Conservation (phyloP, 2,797 vertebrate genomes). For the Lindbergichthys nudifrons region DNA sequence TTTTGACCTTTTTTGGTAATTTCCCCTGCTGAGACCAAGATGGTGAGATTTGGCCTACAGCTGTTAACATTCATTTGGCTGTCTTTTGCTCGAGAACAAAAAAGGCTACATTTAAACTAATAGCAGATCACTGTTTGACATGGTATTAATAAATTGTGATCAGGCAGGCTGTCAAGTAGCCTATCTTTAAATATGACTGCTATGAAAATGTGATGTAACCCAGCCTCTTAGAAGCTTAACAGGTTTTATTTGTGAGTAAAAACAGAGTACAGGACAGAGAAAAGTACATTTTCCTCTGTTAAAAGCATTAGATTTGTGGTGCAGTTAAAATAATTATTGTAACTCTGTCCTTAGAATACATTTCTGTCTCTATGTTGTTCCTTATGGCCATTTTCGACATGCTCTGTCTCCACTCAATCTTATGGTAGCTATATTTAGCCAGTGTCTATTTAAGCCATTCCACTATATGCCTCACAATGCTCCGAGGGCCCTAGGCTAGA, state of each 20-base stretch:
- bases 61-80: neutral
- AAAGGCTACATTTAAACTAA: neutral
- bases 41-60: constrained; percentile 14
- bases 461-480: constrained; percentile 80
- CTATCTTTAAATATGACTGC: neutral
- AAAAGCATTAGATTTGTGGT: constrained; percentile 16
- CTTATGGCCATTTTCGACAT: constrained; percentile 44
- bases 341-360: constrained; percentile 38
- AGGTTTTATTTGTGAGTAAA: neutral
- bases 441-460: constrained; percentile 82
- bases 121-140: neutral
- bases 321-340: constrained; percentile 42
- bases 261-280: neutral
- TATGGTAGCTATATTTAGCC: constrained; percentile 82
- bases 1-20: constrained; percentile 78
- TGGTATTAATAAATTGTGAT: neutral
- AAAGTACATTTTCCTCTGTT: neutral
- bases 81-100: neutral
- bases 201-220: neutral
- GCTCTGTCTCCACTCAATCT: constrained; percentile 72
- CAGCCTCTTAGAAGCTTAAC: neutral
- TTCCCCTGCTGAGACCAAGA: constrained; percentile 39
- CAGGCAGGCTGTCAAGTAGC: neutral
- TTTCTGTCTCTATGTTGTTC: constrained; percentile 49
- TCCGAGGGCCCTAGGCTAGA: constrained; percentile 80